phyloP scores from a whole-genome alignment of 1,140 invertebrate species.

The Penaeus vannamei region DNA sequence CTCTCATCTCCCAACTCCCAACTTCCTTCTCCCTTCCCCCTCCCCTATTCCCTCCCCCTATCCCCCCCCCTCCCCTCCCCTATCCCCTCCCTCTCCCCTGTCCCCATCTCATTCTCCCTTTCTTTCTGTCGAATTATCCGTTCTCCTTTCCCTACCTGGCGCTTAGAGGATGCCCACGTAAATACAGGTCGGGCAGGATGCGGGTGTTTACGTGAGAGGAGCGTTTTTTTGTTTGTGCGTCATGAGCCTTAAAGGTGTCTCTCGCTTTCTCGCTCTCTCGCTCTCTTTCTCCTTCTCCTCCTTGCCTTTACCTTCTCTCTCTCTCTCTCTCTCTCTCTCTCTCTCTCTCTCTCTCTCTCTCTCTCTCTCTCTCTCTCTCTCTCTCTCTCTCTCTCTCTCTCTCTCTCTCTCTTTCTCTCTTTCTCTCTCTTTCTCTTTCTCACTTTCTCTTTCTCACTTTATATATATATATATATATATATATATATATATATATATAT shows the following conservation, averaged over 20 bases:
- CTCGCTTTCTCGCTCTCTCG: not conserved
- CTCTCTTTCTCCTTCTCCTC: not conserved
- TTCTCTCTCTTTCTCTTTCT: not conserved
- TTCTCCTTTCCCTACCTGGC: not conserved
- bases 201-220: too few species aligned
- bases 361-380: not conserved
- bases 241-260: not conserved
- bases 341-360: not conserved
- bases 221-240: not conserved
- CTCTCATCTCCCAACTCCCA: not conserved
- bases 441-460: not conserved
- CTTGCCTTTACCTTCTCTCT: not conserved
- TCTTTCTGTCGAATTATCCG: not conserved
- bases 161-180: not conserved
- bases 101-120: not conserved
- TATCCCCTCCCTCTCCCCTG: not conserved
- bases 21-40: not conserved
- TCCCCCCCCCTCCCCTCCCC: not conserved
- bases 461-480: not conserved
- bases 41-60: not conserved
- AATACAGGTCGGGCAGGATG: too few species aligned
- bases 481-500: too few species aligned
- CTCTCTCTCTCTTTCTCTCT: not conserved
- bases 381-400: conserved; percentile 1
- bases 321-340: not conserved